A percentile compares a stretch with the other conserved stretches of the same genome.
Evolutionary conservation across 2,797 vertebrate species (phyloP).

Genomic region (Gadopsis marmoratus): DNA sequence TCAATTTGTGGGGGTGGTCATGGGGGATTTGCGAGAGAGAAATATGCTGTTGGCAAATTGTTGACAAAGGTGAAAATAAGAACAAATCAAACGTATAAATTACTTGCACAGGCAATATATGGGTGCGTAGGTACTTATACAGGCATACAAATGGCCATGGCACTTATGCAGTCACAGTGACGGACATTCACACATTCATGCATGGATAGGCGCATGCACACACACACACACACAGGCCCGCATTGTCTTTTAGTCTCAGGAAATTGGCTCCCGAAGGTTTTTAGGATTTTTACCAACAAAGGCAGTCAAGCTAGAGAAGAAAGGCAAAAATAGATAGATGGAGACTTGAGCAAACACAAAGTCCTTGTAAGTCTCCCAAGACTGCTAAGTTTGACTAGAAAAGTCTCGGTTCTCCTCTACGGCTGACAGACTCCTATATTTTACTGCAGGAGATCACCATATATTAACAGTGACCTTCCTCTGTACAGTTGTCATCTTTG

Average conservation of each 20-base stretch:
- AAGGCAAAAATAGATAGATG: conserved; percentile 28
- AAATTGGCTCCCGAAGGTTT: conserved; percentile 73
- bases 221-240: conserved; percentile 17
- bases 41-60: conserved; percentile 46
- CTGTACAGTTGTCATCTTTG: conserved; percentile 74
- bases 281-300: conserved; percentile 55
- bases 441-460: conserved; percentile 66
- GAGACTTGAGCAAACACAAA: conserved; percentile 53
- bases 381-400: conserved; percentile 53
- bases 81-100: conserved; percentile 48
- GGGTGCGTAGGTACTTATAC: neutral
- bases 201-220: neutral
- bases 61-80: conserved; percentile 64
- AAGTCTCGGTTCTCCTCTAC: conserved; percentile 51
- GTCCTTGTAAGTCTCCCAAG: conserved; percentile 50
- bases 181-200: neutral
- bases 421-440: conserved; percentile 59
- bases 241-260: conserved; percentile 53
- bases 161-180: neutral
- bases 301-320: conserved; percentile 33
- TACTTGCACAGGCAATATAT: conserved; percentile 17
- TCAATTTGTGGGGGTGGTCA: conserved; percentile 33
- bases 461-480: conserved; percentile 78
- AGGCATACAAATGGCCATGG: neutral
- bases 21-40: conserved; percentile 27